These are phyloP conservation scores for Epistrophella euchroma DNA, from an alignment of 2,888 invertebrate species.

Conservation along the genomic window DNA sequence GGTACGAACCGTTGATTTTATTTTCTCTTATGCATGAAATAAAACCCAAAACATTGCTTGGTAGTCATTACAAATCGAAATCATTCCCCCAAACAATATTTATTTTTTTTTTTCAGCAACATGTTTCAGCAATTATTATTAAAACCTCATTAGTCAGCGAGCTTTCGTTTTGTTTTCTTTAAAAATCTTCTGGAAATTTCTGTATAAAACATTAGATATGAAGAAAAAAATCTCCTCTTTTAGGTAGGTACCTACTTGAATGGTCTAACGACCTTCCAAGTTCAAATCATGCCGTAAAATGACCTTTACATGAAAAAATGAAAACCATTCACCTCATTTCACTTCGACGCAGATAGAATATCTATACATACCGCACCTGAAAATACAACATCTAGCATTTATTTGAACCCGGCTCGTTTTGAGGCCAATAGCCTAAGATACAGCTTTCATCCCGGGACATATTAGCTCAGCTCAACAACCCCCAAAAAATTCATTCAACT, in stretches of 20 bases:
- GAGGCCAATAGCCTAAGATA: constrained; percentile 37
- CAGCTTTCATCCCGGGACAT: constrained; percentile 23
- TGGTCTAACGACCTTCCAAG: constrained; percentile 23
- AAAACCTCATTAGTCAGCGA: constrained; percentile 29
- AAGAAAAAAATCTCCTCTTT: background rate
- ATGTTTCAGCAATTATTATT: constrained; percentile 2
- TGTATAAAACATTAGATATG: background rate
- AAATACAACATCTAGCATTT: constrained; percentile 3
- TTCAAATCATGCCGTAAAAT: constrained; percentile 6
- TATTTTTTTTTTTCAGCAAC: background rate
- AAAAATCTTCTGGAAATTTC: background rate
- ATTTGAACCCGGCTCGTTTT: constrained; percentile 26
- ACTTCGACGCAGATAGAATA: background rate
- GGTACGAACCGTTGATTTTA: too few species aligned
- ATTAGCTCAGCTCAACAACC: constrained; percentile 31
- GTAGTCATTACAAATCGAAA: too few species aligned
- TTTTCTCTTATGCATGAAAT: too few species aligned
- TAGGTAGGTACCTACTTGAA: background rate
- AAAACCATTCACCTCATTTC: constrained; percentile 37
- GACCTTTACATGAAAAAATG: constrained; percentile 1
- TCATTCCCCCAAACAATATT: too few species aligned
- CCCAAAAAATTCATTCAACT: constrained; percentile 56
- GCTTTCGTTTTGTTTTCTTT: background rate
- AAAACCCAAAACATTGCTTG: too few species aligned
- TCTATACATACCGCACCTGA: background rate